Evolutionary conservation across 2,888 invertebrate genomes (phyloP).

Genomic region (Trachelus stipa): DNA sequence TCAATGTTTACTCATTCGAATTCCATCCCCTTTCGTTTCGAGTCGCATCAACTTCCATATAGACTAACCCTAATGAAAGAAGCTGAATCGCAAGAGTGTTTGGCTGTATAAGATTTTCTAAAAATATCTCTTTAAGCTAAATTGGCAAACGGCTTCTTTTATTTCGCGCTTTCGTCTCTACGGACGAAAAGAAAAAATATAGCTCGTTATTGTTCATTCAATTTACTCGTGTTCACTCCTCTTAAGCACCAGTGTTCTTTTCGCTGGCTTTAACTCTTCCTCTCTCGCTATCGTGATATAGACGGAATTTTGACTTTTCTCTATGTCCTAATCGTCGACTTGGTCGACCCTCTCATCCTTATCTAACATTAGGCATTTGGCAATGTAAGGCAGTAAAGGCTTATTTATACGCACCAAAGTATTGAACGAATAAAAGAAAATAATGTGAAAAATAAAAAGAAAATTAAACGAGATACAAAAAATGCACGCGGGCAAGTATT

Average conservation of each 20-base stretch:
- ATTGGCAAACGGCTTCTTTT: neutral
- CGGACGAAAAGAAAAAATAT: neutral
- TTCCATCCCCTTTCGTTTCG: neutral
- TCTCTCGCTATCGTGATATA: neutral
- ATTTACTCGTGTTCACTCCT: neutral
- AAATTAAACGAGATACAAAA: neutral
- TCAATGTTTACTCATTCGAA: neutral
- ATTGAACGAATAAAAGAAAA: neutral
- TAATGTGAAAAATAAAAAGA: neutral
- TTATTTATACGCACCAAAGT: conserved; percentile 2
- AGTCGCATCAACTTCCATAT: neutral
- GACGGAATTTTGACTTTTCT: neutral
- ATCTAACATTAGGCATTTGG: conserved; percentile 47
- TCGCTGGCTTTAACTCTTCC: neutral
- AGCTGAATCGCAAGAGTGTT: conserved; percentile 14
- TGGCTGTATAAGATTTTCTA: conserved; percentile 33
- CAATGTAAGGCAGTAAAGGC: conserved; percentile 55
- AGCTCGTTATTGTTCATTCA: neutral
- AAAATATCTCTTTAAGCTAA: conserved; percentile 35
- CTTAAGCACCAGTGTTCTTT: neutral
- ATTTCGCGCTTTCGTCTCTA: too few relatives aligned
- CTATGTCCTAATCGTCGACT: neutral
- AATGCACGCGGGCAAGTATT: neutral
- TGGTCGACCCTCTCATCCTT: neutral
- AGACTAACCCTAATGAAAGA: conserved; percentile 14